phyloP scores from a whole-genome alignment of 2,113 vertebrate genomes.

The Acanthochromis polyacanthus region DNA sequence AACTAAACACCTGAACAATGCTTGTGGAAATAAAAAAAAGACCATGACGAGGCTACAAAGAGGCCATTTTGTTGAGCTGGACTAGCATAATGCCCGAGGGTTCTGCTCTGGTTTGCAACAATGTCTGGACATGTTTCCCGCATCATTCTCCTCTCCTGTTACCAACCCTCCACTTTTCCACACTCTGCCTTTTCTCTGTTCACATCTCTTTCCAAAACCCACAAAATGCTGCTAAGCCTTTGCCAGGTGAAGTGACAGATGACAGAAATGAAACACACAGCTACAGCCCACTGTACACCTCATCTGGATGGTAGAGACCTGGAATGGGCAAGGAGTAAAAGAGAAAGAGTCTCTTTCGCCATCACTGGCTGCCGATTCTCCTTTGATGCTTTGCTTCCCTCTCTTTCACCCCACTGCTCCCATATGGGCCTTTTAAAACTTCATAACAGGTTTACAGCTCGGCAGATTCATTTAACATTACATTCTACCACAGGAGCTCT shows the following conservation, averaged over 20 bases:
- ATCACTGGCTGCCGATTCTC: conserved; percentile 46
- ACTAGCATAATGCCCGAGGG: conserved; percentile 49
- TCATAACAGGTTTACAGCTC: conserved; percentile 76
- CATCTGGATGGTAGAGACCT: conserved; percentile 44
- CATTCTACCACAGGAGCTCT: conserved; percentile 57
- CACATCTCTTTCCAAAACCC: conserved; percentile 33
- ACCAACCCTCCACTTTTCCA: conserved; percentile 26
- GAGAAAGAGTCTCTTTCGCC: conserved; percentile 36
- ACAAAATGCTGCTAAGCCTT: conserved; percentile 40
- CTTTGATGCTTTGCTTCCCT: conserved; percentile 34
- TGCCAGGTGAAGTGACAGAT: conserved; percentile 40
- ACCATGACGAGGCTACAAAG: conserved; percentile 62
- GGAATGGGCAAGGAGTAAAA: conserved; percentile 37
- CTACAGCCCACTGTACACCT: conserved; percentile 17
- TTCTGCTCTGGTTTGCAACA: conserved; percentile 39
- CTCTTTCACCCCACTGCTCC: conserved; percentile 17
- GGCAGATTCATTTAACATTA: conserved; percentile 78
- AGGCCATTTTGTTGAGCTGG: conserved; percentile 65
- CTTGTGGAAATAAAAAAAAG: conserved; percentile 38
- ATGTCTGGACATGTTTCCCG: conserved; percentile 49
- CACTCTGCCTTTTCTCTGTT: conserved; percentile 26
- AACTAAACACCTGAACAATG: conserved; percentile 71
- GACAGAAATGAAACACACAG: conserved; percentile 34
- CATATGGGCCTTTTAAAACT: conserved; percentile 61
- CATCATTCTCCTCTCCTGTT: conserved; percentile 40